Conservation (phyloP, 2,888 invertebrate genomes). For the Melieria crassipennis region DNA sequence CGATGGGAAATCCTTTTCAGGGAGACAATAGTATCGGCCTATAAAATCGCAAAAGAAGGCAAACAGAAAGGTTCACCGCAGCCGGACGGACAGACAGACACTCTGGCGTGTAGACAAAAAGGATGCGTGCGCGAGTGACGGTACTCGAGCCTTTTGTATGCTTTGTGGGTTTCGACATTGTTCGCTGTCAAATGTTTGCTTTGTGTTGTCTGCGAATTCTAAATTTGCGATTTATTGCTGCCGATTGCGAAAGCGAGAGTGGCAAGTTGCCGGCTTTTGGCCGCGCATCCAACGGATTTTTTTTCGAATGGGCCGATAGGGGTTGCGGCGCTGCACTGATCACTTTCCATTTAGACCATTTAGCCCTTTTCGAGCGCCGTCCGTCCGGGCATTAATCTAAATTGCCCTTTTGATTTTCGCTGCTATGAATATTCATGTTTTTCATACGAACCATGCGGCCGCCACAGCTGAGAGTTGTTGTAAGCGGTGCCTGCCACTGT, state of each 20-base stretch:
- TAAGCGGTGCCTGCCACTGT: constrained; percentile 28
- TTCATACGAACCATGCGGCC: constrained; percentile 15
- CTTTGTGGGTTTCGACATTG: constrained; percentile 33
- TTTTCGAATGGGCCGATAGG: constrained; percentile 25
- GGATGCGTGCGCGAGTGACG: constrained; percentile 23
- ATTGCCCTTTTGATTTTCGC: constrained; percentile 60
- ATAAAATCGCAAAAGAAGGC: constrained; percentile 5
- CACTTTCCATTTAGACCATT: constrained; percentile 12
- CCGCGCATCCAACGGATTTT: neutral
- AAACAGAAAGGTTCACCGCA: constrained; percentile 20
- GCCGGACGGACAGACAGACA: constrained; percentile 21
- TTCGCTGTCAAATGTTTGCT: constrained; percentile 24
- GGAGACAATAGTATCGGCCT: constrained; percentile 3
- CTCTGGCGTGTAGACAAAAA: neutral
- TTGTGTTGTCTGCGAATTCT: constrained; percentile 31
- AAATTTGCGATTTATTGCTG: constrained; percentile 42
- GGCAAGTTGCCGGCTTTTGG: constrained; percentile 6
- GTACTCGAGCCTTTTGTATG: constrained; percentile 36
- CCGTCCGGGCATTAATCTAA: constrained; percentile 45
- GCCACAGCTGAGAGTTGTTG: constrained; percentile 7
- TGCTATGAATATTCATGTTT: constrained; percentile 45
- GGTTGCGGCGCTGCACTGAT: constrained; percentile 20
- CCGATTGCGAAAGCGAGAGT: constrained; percentile 36
- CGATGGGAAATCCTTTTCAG: too few species aligned
- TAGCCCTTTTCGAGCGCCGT: neutral